A percentile compares a stretch with the other conserved stretches of the same genome.
Conservation (phyloP, 2,888 invertebrate genomes). For the Papilio demoleus region DNA sequence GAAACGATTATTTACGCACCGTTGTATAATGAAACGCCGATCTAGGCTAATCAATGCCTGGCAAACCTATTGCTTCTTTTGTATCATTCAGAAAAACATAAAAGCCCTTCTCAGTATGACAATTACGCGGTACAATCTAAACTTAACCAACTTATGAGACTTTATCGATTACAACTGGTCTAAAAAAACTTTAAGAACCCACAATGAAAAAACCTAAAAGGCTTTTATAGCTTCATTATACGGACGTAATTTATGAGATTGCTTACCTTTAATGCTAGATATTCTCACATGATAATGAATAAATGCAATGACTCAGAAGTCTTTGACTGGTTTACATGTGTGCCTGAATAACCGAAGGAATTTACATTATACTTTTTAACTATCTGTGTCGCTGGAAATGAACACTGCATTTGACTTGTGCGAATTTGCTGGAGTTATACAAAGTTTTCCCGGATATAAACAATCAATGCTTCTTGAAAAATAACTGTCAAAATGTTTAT, state of each 20-base stretch:
- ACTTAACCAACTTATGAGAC: slow-evolving; percentile 45
- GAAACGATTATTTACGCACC: slow-evolving; percentile 71
- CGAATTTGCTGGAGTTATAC: too few species aligned
- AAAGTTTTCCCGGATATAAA: too few species aligned
- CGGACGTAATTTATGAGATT: slow-evolving; percentile 33
- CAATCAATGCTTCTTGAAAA: too few species aligned
- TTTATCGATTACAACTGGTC: slow-evolving; percentile 45
- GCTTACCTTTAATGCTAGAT: slow-evolving; percentile 39
- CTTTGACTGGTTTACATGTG: slow-evolving; percentile 23
- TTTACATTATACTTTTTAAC: slow-evolving; percentile 13
- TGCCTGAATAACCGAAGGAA: background rate
- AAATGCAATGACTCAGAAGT: slow-evolving; percentile 33
- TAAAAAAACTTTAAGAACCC: slow-evolving; percentile 27
- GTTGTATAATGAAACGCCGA: slow-evolving; percentile 68
- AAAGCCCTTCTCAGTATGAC: slow-evolving; percentile 50
- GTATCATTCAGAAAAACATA: slow-evolving; percentile 42
- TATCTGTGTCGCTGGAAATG: background rate
- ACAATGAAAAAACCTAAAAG: slow-evolving; percentile 30
- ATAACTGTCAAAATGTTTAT: too few species aligned
- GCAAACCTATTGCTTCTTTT: slow-evolving; percentile 47
- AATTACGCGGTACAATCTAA: slow-evolving; percentile 43
- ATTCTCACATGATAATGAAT: slow-evolving; percentile 36
- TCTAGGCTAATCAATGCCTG: slow-evolving; percentile 70
- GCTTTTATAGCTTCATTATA: slow-evolving; percentile 37
- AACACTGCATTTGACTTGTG: background rate